A percentile compares a stretch with the other conserved stretches of the same genome.
Conservation (phyloP, 2,888 invertebrate genomes). For the Cantharis lateralis region DNA sequence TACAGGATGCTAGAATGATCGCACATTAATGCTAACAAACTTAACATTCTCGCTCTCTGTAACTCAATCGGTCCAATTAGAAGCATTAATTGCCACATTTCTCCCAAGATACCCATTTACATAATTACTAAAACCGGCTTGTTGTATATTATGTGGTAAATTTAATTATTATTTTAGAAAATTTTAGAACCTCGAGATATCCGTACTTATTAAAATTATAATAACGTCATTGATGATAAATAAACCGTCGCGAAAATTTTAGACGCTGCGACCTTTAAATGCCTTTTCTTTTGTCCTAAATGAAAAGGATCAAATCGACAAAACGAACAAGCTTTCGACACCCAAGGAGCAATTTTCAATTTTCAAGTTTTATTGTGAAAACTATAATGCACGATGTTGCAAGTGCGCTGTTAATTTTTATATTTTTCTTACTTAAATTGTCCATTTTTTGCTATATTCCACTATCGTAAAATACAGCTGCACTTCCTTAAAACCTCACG, state of each 20-base stretch:
- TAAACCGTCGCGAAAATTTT: neutral
- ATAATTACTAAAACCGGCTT: constrained; percentile 28
- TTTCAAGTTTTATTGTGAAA: neutral
- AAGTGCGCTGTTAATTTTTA: neutral
- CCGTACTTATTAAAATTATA: neutral
- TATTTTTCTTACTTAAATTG: neutral
- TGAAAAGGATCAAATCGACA: neutral
- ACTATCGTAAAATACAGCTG: neutral
- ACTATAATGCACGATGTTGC: neutral
- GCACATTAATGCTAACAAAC: constrained; percentile 28
- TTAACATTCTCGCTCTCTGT: constrained; percentile 27
- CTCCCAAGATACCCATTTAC: constrained; percentile 35
- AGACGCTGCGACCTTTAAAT: neutral
- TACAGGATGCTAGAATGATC: constrained; percentile 15
- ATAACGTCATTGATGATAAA: neutral
- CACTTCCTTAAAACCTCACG: neutral
- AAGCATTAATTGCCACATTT: constrained; percentile 35
- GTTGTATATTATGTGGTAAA: constrained; percentile 23
- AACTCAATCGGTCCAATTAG: constrained; percentile 37
- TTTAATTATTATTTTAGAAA: constrained; percentile 14
- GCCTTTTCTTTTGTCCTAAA: neutral
- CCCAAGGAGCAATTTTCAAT: neutral
- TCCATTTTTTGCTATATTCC: neutral
- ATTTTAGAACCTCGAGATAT: neutral
- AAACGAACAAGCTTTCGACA: neutral